Evolutionary conservation across 2,888 invertebrate species (phyloP).

Genomic region (Tinea trinotella): DNA sequence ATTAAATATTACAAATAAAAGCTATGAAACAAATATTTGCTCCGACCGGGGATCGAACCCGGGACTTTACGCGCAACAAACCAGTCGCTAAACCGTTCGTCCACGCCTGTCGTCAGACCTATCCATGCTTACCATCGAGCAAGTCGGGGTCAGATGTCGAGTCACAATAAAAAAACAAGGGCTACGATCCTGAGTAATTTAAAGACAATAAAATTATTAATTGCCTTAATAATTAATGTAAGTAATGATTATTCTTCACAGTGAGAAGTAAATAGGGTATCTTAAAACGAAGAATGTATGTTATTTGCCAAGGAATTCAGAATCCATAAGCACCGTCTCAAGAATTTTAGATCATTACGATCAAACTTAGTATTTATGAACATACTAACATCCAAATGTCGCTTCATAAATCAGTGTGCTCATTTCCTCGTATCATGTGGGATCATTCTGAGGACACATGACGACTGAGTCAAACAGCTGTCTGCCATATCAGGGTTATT

Average conservation of each 20-base stretch:
- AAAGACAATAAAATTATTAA: no score
- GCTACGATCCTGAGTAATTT: no score
- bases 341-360: neutral
- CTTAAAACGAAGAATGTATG: neutral
- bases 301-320: constrained; percentile 5
- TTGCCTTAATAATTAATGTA: neutral
- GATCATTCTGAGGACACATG: neutral
- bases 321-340: neutral
- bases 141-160: no score
- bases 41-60: no score
- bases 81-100: no score
- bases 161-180: no score
- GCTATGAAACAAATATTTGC: no score
- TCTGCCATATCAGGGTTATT: neutral
- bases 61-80: no score
- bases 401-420: neutral
- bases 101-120: no score
- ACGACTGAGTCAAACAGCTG: neutral
- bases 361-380: neutral
- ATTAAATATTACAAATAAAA: no score
- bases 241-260: neutral
- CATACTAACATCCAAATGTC: neutral
- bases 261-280: neutral
- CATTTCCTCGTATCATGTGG: neutral
- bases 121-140: no score